Evolutionary conservation across 2,888 invertebrate genomes (phyloP), one percentile per base, ranked within the genome.

Genomic region (Euclidia mi): DNA sequence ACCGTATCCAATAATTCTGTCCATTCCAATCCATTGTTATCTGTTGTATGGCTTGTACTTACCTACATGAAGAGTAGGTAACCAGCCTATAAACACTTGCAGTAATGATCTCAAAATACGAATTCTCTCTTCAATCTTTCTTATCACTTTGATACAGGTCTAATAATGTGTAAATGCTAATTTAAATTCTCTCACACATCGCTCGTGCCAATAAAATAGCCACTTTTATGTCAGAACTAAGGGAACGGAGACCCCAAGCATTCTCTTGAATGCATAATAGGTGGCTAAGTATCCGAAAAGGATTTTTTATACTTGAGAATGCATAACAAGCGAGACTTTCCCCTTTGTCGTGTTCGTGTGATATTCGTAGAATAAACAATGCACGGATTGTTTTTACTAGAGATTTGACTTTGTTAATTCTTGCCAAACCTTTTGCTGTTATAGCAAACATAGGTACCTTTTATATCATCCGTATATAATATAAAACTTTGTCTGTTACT

Each of bases 321-420:
- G 34, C 32, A 11, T 20, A 14, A 25, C 20, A 41, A 34, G 17
- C 25, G 34, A 35, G 28, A 43, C 42, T 50, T 43, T 50, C 49
- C 9, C 42, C 17, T 42, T 43, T 28, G 49, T 43, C 34, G 17
- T 46, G 17, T 31, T 47, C 31, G 29, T 31, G 47, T 31, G 18
- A 47, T 47, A 20, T 20, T 40, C 31, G 12, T 47, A 4, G 15
- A 28, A 2, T 11, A 9, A 47, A 47, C 18, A 35, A 35, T 31
- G 29, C 46, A 11, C 6, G 6, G 20, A 18, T 46, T 31, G 15
- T 17, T 42, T 25, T 10, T n/a, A 12, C 1, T 2, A 11, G 6
- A 32, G 3, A 25, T 3, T 3, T 25, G 4, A 25, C 7, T 25
- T 25, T 25, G 6, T 6, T 25, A 7, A 0, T 25, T 6, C 4